Percentiles rank a stretch among this genome's conserved stretches.
These are phyloP conservation scores for Lithobius niger DNA, from an alignment of 1,140 invertebrate genomes.

Conservation along the genomic window DNA sequence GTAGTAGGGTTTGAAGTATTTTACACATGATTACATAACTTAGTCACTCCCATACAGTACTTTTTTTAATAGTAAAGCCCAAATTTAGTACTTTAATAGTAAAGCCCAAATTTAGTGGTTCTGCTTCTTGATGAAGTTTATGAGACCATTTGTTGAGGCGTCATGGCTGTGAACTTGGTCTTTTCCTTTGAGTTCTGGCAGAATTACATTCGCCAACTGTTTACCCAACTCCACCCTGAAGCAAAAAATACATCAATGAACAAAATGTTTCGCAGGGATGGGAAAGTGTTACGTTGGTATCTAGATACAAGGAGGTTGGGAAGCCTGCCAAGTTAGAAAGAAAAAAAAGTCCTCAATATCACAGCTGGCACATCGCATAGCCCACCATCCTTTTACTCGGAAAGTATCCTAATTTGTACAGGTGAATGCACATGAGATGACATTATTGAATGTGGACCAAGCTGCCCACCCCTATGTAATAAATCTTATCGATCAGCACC, in stretches of 20 bases:
- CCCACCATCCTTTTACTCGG: no score
- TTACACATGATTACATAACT: neutral
- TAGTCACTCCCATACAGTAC: neutral
- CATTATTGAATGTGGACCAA: no score
- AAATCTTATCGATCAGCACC: no score
- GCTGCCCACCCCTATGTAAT: no score
- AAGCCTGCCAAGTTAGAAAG: no score
- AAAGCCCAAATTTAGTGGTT: slow-evolving; percentile 11
- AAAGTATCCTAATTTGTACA: no score
- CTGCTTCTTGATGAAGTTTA: slow-evolving; percentile 73
- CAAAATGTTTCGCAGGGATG: no score
- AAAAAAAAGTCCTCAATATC: no score
- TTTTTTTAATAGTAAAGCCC: neutral
- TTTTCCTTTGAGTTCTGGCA: slow-evolving; percentile 68
- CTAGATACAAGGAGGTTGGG: no score
- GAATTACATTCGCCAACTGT: slow-evolving; percentile 92
- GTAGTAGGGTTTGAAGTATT: neutral
- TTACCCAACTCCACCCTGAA: slow-evolving; percentile 91
- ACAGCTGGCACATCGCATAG: no score
- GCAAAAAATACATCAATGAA: slow-evolving; percentile 15
- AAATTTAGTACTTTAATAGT: neutral
- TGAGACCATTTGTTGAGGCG: slow-evolving; percentile 82
- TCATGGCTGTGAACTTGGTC: slow-evolving; percentile 57
- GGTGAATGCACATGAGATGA: no score
- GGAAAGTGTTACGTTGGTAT: no score